These are phyloP conservation scores for Laticauda laticaudata DNA, from an alignment of 2,113 vertebrate genomes.

Conservation along the genomic window DNA sequence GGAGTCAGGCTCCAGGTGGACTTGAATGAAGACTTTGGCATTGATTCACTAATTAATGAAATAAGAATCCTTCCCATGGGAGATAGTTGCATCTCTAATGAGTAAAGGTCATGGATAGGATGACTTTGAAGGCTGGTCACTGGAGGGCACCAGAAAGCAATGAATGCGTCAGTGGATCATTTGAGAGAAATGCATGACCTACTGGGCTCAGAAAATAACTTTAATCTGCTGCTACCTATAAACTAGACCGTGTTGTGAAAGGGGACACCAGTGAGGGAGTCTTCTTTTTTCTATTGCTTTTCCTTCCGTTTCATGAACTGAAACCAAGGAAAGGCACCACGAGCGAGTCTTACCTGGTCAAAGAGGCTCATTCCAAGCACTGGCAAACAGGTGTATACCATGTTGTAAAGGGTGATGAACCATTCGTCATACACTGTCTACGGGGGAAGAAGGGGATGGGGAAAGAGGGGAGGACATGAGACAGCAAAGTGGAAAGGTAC, in stretches of 20 bases:
- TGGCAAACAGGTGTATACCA: constrained; percentile 90
- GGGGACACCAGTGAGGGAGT: not conserved
- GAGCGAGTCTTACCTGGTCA: constrained; percentile 82
- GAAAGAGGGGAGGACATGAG: not conserved
- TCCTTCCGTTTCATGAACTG: not conserved
- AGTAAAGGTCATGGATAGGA: not conserved
- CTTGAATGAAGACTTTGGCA: not conserved
- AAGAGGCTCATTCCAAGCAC: constrained; percentile 91
- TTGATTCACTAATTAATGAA: not conserved
- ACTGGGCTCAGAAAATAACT: not conserved
- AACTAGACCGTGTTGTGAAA: not conserved
- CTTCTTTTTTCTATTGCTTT: not conserved
- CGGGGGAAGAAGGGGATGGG: not conserved
- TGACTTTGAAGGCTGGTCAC: not conserved
- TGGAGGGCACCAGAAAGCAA: not conserved
- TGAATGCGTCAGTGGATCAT: not conserved
- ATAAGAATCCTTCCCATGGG: not conserved
- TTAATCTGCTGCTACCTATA: not conserved
- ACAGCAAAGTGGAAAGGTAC: not conserved
- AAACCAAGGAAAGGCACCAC: not conserved
- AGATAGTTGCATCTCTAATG: no score
- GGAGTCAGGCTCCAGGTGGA: not conserved
- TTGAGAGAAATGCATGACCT: not conserved
- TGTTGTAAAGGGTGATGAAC: constrained; percentile 94
- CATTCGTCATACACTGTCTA: constrained; percentile 93